A percentile compares a stretch with the other conserved stretches of the same genome.
Evolutionary conservation across 1,140 invertebrate species (phyloP).

Genomic region (Antheraea mylitta): DNA sequence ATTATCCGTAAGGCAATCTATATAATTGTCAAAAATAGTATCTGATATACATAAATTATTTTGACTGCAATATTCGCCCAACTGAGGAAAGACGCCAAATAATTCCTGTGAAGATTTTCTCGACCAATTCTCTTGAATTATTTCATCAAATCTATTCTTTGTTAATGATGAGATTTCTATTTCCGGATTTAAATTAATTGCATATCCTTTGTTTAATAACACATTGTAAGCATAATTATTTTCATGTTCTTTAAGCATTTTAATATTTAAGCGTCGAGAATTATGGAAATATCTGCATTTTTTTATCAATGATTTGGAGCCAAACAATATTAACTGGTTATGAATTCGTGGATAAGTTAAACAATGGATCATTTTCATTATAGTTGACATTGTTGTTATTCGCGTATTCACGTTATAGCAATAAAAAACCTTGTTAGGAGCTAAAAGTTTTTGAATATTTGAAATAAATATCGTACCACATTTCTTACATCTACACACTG

Average conservation of each 20-base stretch:
- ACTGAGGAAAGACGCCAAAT: slow-evolving; percentile 53
- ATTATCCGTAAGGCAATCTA: slow-evolving; percentile 69
- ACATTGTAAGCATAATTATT: slow-evolving; percentile 62
- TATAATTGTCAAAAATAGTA: slow-evolving; percentile 63
- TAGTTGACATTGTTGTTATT: background rate
- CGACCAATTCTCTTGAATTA: slow-evolving; percentile 46
- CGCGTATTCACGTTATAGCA: background rate
- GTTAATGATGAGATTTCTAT: slow-evolving; percentile 20
- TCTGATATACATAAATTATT: slow-evolving; percentile 64
- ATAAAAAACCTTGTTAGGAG: no score
- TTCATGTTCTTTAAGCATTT: slow-evolving; percentile 63
- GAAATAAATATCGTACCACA: no score
- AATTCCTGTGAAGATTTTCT: slow-evolving; percentile 44
- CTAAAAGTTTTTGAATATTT: no score
- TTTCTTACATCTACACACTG: no score
- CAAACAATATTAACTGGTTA: slow-evolving; percentile 14
- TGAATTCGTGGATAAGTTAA: slow-evolving; percentile 20
- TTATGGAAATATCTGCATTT: slow-evolving; percentile 29
- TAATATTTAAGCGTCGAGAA: slow-evolving; percentile 29
- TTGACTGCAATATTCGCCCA: slow-evolving; percentile 58
- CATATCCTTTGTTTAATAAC: slow-evolving; percentile 59
- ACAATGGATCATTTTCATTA: slow-evolving; percentile 22
- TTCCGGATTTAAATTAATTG: slow-evolving; percentile 32
- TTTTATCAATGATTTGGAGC: slow-evolving; percentile 19
- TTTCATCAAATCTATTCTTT: slow-evolving; percentile 36